Evolutionary conservation across 2,888 invertebrate genomes (phyloP).

Genomic region (Rhaphigaster nebulosa): DNA sequence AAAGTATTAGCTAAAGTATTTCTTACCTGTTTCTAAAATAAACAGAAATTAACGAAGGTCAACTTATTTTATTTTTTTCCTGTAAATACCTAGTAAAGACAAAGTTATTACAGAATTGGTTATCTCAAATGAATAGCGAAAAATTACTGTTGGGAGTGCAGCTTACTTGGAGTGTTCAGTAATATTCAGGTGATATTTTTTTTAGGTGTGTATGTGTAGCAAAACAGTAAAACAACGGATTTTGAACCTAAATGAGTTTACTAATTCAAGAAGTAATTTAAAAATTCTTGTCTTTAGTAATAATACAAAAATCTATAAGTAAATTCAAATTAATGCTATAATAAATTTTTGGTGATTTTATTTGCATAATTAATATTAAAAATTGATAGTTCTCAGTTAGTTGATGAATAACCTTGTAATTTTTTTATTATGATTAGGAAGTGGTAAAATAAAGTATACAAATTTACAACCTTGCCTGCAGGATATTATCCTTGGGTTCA

Average conservation of each 20-base stretch:
- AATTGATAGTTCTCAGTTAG: background rate
- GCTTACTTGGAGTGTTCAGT: too few species aligned
- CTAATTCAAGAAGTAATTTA: background rate
- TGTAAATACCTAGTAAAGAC: background rate
- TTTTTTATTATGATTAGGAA: background rate
- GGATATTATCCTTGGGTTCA: constrained; percentile 84
- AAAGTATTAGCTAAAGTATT: background rate
- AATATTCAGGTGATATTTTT: too few species aligned
- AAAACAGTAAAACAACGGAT: background rate
- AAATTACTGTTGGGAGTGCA: background rate
- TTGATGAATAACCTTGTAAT: background rate
- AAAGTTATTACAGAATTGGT: background rate
- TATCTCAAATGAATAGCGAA: background rate
- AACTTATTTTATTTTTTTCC: too few species aligned
- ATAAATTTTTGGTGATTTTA: too few species aligned
- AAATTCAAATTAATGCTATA: too few species aligned
- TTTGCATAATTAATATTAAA: background rate
- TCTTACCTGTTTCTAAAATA: background rate
- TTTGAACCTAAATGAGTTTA: background rate
- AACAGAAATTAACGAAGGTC: background rate
- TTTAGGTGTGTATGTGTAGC: too few species aligned
- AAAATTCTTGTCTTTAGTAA: too few species aligned
- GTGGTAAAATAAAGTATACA: background rate
- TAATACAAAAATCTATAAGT: too few species aligned
- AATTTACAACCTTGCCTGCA: constrained; percentile 78